Base-by-base conservation (phyloP, 2,888 invertebrate species). In the Sycophila texana region DNA sequence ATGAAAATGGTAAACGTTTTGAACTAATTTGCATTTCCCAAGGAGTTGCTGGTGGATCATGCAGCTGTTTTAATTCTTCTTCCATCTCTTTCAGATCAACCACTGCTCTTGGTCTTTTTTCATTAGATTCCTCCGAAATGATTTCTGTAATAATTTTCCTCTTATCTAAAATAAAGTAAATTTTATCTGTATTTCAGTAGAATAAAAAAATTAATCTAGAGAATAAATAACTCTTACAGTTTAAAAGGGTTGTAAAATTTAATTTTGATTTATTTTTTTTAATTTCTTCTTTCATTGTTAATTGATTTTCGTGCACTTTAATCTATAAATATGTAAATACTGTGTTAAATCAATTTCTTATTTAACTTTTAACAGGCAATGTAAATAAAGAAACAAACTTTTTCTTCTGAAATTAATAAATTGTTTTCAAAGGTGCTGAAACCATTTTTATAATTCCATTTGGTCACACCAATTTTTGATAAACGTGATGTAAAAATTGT, bases 1-100 rank as follows among this genome's bases (percentile, higher is more conserved):
- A 92, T 63, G 87, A 84, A 78, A 83, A 86, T 7, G 81, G 75
- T 14, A 91, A 80, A 84, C 88, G 87, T 2, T 79, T 77, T 3
- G 85, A 83, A 77, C 84, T 85, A n/a, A 88, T 72, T 79, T 86
- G 58, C 77, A 84, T 86, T 72, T 90, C 90, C 83, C 83, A 83
- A 0, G 72, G 71, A 20, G 87, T 88, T 20, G 73, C n/a, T 10
- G 90, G 90, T 18, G 89, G 88, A 84, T 90, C 90, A 77, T 89
- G 86, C 51, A 90, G 83, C 71, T 88, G 89, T 70, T 86, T 86
- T 51, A 89, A 85, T 82, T 79, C 74, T 70, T 76, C 66, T 77
- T 79, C 66, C 74, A 81, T 81, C 39, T 39, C 30, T 47, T 81
- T 18, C 20, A 79, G 51, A 58, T 81, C 77, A 55, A 81, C 79